Evolutionary conservation across 2,888 invertebrate genomes (phyloP), one percentile per base, ranked within the genome.

Genomic region (Ceramica pisi): DNA sequence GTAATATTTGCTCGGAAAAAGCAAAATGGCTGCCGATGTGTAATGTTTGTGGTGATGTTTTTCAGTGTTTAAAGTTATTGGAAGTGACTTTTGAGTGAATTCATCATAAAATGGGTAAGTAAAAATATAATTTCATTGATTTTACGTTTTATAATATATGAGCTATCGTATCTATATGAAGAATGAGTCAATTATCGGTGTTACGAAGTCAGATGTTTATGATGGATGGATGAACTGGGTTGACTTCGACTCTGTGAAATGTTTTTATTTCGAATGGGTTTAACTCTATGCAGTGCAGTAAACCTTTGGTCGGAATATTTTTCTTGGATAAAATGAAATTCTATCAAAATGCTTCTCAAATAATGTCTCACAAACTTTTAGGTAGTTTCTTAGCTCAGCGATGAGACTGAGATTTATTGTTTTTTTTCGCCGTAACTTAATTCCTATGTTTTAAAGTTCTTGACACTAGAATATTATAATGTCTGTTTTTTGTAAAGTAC

Each of bases 41-140:
- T 92, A 90, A 90, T 95, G 94, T 93, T 93, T 95, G 91, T 92
- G 84, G 91, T 92, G 90, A 89, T 93, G 91, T 90, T 93, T 89
- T 92, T 91, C 89, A 90, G 92, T 93, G 92, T 90, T 77, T 89
- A 88, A 82, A 87, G 90, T 86, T 82, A 81, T 78, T 85, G 83
- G 80, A 87, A 89, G 90, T 90, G 91, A 85, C 88, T 83, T 86
- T 88, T 83, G 80, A 84, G 88, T 86, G 85, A 82, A 84, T 79
- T 86, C 80, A 75, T 71, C 83, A 81, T 75, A 92, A 87, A 89
- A 95, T 95, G 95, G 95, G 95, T 95, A 89, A 92, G 95, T 90
- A 38, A 23, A 7, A 10, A 41, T n/a, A 55, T 80, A 5, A n/a
- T 72, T 67, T 71, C 0, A 16, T 26, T 35, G 35, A 21, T 23